Evolutionary conservation across 2,888 invertebrate species (phyloP).

Genomic region (Eulithis testata): DNA sequence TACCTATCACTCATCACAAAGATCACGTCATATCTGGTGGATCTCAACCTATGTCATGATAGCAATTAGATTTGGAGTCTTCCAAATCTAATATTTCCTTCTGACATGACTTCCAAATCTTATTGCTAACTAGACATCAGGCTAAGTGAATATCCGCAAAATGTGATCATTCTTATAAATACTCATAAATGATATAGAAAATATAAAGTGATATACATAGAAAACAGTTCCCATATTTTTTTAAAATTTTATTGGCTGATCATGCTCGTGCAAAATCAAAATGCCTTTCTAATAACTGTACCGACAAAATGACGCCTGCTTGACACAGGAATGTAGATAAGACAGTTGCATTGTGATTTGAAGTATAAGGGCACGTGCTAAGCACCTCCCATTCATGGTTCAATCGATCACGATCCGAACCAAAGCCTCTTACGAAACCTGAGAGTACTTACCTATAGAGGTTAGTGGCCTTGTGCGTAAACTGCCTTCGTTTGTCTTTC

Average conservation of each 20-base stretch:
- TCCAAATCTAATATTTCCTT: too few species aligned
- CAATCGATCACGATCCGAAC: conserved; percentile 47
- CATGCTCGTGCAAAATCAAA: conserved; percentile 7
- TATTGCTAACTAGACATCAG: too few species aligned
- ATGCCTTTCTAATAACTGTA: conserved; percentile 33
- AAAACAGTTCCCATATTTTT: too few species aligned
- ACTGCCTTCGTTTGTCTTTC: conserved; percentile 9
- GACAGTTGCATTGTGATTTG: conserved; percentile 41
- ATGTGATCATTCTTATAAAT: too few species aligned
- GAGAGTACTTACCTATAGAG: conserved; percentile 12
- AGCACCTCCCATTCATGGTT: conserved; percentile 42
- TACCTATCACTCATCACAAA: too few species aligned
- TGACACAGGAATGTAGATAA: conserved; percentile 44
- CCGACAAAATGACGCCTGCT: conserved; percentile 34
- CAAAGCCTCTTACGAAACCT: conserved; percentile 42
- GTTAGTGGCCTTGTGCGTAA: conserved; percentile 14
- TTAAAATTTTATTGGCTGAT: neutral
- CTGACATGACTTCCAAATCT: too few species aligned
- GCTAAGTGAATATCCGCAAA: too few species aligned
- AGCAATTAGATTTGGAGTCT: too few species aligned
- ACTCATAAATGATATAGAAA: too few species aligned
- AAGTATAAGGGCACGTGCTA: conserved; percentile 41
- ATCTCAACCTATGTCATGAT: too few species aligned
- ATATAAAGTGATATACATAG: too few species aligned
- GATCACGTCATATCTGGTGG: too few species aligned